These are phyloP conservation scores for Dromococcyx pavoninus DNA, from an alignment of 2,797 vertebrate genomes.

Conservation along the genomic window DNA sequence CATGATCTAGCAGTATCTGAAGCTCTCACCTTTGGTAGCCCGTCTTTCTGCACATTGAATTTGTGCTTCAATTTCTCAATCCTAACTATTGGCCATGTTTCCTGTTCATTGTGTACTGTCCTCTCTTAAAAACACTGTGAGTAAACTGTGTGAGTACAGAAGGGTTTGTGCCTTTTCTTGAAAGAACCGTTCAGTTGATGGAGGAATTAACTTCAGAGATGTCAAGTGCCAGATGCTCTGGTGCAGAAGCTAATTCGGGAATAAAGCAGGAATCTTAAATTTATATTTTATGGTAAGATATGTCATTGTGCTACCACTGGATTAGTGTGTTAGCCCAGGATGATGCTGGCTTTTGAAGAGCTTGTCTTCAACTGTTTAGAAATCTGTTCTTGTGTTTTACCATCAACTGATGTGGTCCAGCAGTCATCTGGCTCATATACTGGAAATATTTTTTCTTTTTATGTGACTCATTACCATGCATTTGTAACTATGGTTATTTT, in stretches of 20 bases:
- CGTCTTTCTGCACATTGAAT: accelerated
- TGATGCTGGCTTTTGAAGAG: slow-evolving; percentile 45
- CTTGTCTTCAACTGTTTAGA: slow-evolving; percentile 54
- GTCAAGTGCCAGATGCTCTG: not conserved
- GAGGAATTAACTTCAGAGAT: not conserved
- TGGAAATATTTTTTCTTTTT: slow-evolving; percentile 50
- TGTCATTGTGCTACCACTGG: not conserved
- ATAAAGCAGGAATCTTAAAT: not conserved
- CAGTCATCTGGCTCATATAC: slow-evolving; percentile 31
- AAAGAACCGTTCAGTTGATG: not conserved
- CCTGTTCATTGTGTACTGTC: not conserved
- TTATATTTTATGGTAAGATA: not conserved
- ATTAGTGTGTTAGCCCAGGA: slow-evolving; percentile 17
- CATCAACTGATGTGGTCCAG: slow-evolving; percentile 54
- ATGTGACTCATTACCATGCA: slow-evolving; percentile 19
- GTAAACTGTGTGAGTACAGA: not conserved
- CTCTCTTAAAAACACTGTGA: not conserved
- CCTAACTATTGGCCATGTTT: not conserved
- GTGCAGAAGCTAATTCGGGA: not conserved
- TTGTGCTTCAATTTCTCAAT: not conserved
- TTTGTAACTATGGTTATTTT: slow-evolving; percentile 39
- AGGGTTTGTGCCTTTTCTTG: not conserved
- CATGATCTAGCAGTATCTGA: not conserved
- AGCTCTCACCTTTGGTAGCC: not conserved
- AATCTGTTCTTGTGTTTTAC: slow-evolving; percentile 46